A percentile compares a stretch with the other conserved stretches of the same genome.
Evolutionary conservation across 2,797 vertebrate species (phyloP).

Genomic region (Molossus alvarezi): DNA sequence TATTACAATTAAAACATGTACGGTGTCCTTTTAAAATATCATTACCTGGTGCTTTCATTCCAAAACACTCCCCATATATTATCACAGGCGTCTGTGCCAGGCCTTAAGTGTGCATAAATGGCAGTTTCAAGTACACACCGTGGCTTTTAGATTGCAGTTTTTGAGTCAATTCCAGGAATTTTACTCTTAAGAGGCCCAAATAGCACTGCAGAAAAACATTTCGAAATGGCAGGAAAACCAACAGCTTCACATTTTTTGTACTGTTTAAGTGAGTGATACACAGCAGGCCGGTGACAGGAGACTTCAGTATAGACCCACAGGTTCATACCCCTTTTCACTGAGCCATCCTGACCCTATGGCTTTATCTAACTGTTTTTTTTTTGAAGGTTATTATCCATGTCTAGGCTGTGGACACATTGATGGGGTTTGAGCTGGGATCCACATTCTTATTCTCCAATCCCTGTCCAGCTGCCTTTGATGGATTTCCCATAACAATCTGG

Average conservation of each 20-base stretch:
- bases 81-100: slow-evolving; percentile 25
- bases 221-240: neutral
- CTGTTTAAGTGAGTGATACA: neutral
- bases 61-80: slow-evolving; percentile 11
- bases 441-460: neutral
- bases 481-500: neutral
- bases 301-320: neutral
- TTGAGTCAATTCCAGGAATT: slow-evolving; percentile 72
- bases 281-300: neutral
- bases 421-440: neutral
- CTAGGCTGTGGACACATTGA: neutral
- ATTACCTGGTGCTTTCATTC: slow-evolving; percentile 34
- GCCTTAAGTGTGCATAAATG: slow-evolving; percentile 16
- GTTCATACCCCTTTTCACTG: neutral
- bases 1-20: slow-evolving; percentile 47
- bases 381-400: neutral
- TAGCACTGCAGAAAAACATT: slow-evolving; percentile 16
- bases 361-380: neutral
- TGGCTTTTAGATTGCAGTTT: slow-evolving; percentile 55
- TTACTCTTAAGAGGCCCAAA: slow-evolving; percentile 56
- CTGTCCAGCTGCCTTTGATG: neutral
- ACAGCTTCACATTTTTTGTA: neutral
- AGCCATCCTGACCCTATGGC: neutral
- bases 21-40: slow-evolving; percentile 55
- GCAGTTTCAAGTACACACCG: slow-evolving; percentile 38